phyloP scores from a whole-genome alignment of 2,113 vertebrate species.

The Craseonycteris thonglongyai region DNA sequence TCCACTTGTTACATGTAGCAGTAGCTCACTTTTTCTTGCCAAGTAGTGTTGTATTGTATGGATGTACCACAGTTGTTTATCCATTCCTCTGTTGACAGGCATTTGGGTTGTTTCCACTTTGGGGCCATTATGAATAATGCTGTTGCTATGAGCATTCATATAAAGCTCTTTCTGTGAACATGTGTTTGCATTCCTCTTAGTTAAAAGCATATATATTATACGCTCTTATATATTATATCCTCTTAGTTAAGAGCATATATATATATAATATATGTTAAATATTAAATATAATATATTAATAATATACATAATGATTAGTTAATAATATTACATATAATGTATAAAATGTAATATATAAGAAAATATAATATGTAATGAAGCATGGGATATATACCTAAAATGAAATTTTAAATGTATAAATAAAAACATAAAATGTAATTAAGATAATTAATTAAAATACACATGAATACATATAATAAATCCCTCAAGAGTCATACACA shows the following conservation, averaged over 20 bases:
- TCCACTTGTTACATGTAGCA: not conserved
- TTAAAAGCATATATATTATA: not conserved
- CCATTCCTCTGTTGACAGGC: not conserved
- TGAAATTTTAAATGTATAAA: not conserved
- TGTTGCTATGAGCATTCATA: not conserved
- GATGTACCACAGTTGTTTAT: not conserved
- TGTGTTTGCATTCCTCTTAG: not conserved
- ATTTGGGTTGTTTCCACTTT: not conserved
- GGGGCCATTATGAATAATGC: not conserved
- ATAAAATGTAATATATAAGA: not conserved
- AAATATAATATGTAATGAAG: not conserved
- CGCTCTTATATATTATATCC: too few species aligned
- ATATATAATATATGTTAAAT: not conserved
- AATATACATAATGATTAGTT: not conserved
- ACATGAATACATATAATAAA: not conserved
- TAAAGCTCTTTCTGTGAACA: not conserved
- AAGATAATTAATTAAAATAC: not conserved
- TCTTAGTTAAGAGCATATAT: not conserved
- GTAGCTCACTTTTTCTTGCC: not conserved
- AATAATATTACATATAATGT: not conserved
- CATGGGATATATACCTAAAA: not conserved
- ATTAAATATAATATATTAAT: not conserved
- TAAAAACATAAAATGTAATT: not conserved
- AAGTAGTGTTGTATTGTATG: not conserved
- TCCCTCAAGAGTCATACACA: not conserved